Percentiles rank a stretch among this genome's conserved stretches.
phyloP scores from a whole-genome alignment of 64 coral and sea anemone genomes.

The Catalaphyllia jardinei region DNA sequence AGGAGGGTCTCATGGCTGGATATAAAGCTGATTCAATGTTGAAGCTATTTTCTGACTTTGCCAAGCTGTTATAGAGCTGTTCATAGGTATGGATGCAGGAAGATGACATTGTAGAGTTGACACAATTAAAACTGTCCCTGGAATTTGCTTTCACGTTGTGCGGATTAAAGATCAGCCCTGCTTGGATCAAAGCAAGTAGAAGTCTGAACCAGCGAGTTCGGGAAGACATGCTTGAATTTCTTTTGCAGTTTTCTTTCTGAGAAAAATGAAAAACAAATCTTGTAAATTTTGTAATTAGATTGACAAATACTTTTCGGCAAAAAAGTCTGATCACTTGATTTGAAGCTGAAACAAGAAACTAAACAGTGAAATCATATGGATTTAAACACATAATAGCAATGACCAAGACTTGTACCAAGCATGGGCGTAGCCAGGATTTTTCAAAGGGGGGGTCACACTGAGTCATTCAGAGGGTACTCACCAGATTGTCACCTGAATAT shows the following conservation, averaged over 20 bases:
- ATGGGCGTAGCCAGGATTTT: too few species aligned
- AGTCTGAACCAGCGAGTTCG: not conserved
- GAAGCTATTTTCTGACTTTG: slow-evolving; percentile 29
- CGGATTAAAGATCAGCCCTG: not conserved
- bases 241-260: not conserved
- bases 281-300: too few species aligned
- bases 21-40: slow-evolving; percentile 22
- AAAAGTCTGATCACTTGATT: too few species aligned
- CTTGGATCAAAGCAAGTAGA: not conserved
- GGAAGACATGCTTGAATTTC: not conserved
- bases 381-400: too few species aligned
- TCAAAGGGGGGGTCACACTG: too few species aligned
- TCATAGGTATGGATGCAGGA: slow-evolving; percentile 24
- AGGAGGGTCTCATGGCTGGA: not conserved
- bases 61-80: slow-evolving; percentile 16
- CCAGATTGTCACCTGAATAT: too few species aligned
- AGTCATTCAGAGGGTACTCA: too few species aligned
- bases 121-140: not conserved
- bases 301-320: too few species aligned
- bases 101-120: not conserved
- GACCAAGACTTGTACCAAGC: too few species aligned
- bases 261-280: too few species aligned
- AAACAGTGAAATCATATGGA: too few species aligned
- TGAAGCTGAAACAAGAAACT: too few species aligned
- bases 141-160: not conserved